These are phyloP conservation scores for Caenorhabditis virilis DNA, from an alignment of 2,888 invertebrate genomes.

Conservation along the genomic window DNA sequence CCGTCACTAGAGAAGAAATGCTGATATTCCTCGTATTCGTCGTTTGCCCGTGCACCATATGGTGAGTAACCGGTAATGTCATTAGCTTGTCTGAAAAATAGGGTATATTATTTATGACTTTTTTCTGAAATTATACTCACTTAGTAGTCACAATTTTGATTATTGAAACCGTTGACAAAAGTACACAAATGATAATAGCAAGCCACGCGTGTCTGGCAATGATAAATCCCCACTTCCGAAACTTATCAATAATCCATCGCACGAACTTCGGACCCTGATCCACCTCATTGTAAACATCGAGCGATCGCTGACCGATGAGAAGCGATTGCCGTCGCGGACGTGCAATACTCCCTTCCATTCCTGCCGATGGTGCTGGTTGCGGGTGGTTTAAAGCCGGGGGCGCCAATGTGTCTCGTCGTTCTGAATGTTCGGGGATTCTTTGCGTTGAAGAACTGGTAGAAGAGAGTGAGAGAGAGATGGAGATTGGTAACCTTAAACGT, in stretches of 20 bases:
- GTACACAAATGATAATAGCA: conserved; percentile 58
- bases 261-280: conserved; percentile 61
- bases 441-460: no score
- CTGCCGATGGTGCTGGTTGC: neutral
- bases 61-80: conserved; percentile 63
- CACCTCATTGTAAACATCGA: conserved; percentile 58
- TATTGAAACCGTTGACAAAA: conserved; percentile 54
- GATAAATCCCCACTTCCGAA: conserved; percentile 63
- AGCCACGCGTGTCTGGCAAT: conserved; percentile 63
- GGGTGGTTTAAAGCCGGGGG: no score
- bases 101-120: neutral
- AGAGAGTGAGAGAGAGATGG: conserved; percentile 7
- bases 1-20: conserved; percentile 37
- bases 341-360: conserved; percentile 33
- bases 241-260: conserved; percentile 61
- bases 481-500: conserved; percentile 3
- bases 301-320: conserved; percentile 63
- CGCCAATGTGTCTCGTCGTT: conserved; percentile 40
- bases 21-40: conserved; percentile 53
- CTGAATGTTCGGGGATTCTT: no score
- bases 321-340: conserved; percentile 58
- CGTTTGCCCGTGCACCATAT: conserved; percentile 54
- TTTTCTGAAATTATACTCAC: conserved; percentile 7
- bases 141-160: conserved; percentile 57
- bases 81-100: conserved; percentile 23